These are phyloP conservation scores for Torymus tubicola DNA, from an alignment of 2,888 invertebrate species.

Conservation along the genomic window DNA sequence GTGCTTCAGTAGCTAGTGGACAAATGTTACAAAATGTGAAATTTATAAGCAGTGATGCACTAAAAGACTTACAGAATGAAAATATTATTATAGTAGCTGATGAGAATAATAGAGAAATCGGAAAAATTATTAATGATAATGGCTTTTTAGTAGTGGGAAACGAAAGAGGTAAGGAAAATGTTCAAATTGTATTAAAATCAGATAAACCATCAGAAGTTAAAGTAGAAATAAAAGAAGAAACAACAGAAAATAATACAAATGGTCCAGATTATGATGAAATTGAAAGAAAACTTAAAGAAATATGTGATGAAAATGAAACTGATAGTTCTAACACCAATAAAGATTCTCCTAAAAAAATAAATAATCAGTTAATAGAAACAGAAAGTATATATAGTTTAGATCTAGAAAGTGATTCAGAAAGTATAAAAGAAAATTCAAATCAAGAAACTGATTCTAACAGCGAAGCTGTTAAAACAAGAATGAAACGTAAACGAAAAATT, in stretches of 20 bases:
- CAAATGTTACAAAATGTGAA: slow-evolving; percentile 54
- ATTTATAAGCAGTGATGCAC: slow-evolving; percentile 47
- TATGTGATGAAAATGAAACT: slow-evolving; percentile 60
- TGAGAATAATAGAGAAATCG: slow-evolving; percentile 60
- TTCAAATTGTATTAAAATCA: slow-evolving; percentile 46
- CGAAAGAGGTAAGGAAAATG: slow-evolving; percentile 58
- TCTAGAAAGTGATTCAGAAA: slow-evolving; percentile 58
- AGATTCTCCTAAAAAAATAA: slow-evolving; percentile 39
- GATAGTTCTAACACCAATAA: slow-evolving; percentile 41
- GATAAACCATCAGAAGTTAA: slow-evolving; percentile 56
- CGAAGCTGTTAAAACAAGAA: slow-evolving; percentile 24
- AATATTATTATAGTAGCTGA: slow-evolving; percentile 62
- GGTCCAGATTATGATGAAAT: slow-evolving; percentile 69
- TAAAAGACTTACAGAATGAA: slow-evolving; percentile 58
- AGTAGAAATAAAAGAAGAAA: slow-evolving; percentile 62
- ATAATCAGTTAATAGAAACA: slow-evolving; percentile 32
- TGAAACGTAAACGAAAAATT: slow-evolving; percentile 45
- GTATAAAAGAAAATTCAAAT: slow-evolving; percentile 59
- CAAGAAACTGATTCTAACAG: slow-evolving; percentile 44
- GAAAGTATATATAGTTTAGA: slow-evolving; percentile 56
- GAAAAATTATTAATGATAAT: slow-evolving; percentile 58
- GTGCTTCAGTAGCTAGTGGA: slow-evolving; percentile 31
- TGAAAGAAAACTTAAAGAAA: slow-evolving; percentile 67
- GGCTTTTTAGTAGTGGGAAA: slow-evolving; percentile 54
- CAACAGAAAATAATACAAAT: slow-evolving; percentile 56